These are phyloP conservation scores for Empidonax alnorum DNA, from an alignment of 2,113 vertebrate species.

Conservation along the genomic window DNA sequence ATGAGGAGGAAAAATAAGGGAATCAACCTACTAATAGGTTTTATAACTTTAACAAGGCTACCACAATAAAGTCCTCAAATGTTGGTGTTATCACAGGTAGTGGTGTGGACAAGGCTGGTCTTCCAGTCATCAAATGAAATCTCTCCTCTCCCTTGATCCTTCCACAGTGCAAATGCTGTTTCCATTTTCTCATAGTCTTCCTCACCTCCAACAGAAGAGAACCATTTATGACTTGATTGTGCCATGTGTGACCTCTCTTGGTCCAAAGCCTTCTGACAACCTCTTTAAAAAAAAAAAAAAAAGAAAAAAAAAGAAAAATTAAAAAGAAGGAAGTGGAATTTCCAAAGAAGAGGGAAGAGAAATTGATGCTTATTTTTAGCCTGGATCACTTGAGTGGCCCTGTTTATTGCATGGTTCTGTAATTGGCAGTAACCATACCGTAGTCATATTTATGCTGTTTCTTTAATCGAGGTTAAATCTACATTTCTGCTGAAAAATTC, in stretches of 20 bases:
- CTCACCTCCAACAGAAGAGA: neutral
- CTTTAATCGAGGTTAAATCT: neutral
- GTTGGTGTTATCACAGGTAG: no score
- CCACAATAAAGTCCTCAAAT: no score
- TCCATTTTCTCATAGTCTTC: no score
- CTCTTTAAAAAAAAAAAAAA: neutral
- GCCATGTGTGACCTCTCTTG: neutral
- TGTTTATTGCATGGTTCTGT: neutral
- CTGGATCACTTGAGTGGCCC: neutral
- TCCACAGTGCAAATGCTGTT: no score
- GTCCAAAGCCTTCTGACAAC: neutral
- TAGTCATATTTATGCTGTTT: neutral
- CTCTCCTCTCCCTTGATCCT: no score
- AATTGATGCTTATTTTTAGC: neutral
- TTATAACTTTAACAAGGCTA: no score
- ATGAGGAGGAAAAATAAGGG: no score
- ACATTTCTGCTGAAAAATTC: neutral
- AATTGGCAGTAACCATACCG: neutral
- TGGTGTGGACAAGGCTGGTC: no score
- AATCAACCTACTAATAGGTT: no score
- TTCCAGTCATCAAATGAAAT: no score
- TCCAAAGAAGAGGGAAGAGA: neutral
- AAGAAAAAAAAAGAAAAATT: neutral
- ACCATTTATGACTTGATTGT: accelerated
- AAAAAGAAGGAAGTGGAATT: neutral